Base-by-base conservation (phyloP, 2,113 vertebrate genomes). In the Clupea harengus region DNA sequence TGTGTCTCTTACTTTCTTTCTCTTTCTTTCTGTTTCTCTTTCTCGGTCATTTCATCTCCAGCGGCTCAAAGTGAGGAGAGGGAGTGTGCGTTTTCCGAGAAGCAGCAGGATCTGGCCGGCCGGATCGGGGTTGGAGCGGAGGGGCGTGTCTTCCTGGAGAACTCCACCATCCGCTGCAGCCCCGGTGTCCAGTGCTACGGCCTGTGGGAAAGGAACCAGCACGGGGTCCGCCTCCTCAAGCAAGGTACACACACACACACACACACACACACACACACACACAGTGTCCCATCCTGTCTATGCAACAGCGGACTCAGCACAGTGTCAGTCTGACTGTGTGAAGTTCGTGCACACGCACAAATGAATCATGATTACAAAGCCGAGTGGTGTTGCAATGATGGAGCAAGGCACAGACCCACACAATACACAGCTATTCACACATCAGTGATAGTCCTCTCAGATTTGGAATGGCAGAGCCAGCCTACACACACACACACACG, bases 171-270 rank as follows among this genome's bases (percentile, higher is more conserved):
- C 10, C 93, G 88, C 86, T 95, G 94, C 86, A 88, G 6, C 75
- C 89, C 39, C 0, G 91, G 90, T 84, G 89, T 84, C 8, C 82
- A 85, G 87, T 95, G 94, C 92, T 95, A 91, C 84, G 94, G 93
- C 87, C 81, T 94, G 18, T 95, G 94, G 94, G 90, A 90, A 57
- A 93, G 93, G 50, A 88, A 54, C 82, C 28, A 87, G 8, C 90
- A 92, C 0, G 92, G 92, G 6, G 87, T 91, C 4, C 87, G 85
- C 11, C 86, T 94, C 82, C 85, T 93, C 7, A 93, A 90, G 28
- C 94, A 95, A 92, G 94, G 94, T 94, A 82, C 47, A 10, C 49
- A 45, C 47, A 22, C 6, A 1, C 18, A n/a, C 64, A 49, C 15
- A 20, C 1, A 60, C 47, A 60, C 54, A 60, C 22, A 49, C 54